Percentiles rank a stretch among this genome's conserved stretches.
Evolutionary conservation across 2,113 vertebrate species (phyloP).

Genomic region (Shinisaurus crocodilurus): DNA sequence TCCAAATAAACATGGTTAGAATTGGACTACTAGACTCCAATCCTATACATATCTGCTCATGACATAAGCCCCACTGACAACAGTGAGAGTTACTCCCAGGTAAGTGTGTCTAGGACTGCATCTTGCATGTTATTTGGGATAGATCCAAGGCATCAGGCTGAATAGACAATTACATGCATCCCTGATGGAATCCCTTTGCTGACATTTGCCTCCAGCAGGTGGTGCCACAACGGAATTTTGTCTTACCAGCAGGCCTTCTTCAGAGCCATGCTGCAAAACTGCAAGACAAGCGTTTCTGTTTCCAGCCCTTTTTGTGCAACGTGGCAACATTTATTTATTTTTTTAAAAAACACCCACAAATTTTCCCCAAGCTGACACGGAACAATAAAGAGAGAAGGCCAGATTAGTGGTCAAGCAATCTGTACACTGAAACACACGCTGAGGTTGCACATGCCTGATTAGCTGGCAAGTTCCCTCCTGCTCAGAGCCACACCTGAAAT

Average conservation of each 20-base stretch:
- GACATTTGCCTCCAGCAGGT: not conserved
- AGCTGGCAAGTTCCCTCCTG: not conserved
- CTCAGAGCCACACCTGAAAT: not conserved
- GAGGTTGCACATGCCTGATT: not conserved
- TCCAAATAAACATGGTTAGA: not conserved
- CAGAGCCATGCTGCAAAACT: not conserved
- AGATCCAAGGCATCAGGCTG: not conserved
- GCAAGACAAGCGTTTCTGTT: not conserved
- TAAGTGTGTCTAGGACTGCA: not conserved
- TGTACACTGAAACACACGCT: not conserved
- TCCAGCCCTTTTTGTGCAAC: conserved; percentile 1
- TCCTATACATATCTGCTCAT: not conserved
- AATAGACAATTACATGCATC: not conserved
- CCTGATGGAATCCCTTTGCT: not conserved
- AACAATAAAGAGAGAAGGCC: no score
- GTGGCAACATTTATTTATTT: not conserved
- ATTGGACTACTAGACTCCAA: not conserved
- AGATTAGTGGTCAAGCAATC: not conserved
- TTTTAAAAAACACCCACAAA: not conserved
- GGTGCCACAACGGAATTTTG: not conserved
- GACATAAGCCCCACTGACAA: not conserved
- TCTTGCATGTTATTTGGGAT: no score
- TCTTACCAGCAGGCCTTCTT: not conserved
- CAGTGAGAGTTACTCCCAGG: not conserved
- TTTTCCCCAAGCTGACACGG: not conserved